Conservation (phyloP, 1,140 invertebrate genomes). For the Apocrypta bakeri region DNA sequence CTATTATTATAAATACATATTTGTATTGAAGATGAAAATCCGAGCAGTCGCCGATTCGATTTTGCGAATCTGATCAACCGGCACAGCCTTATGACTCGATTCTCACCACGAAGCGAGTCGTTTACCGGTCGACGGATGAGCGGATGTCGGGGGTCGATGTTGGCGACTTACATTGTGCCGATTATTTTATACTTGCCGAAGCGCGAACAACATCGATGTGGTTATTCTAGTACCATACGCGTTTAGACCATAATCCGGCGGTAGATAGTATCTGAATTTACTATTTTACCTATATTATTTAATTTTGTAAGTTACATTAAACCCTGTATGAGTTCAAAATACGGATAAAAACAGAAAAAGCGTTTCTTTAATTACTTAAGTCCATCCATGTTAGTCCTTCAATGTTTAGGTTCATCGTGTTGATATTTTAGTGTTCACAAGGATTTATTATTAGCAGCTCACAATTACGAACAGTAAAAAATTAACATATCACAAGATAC, state of each 20-base stretch:
- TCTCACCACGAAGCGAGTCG: constrained; percentile 41
- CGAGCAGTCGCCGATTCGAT: not conserved
- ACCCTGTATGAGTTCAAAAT: constrained; percentile 24
- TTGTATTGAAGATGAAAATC: constrained; percentile 2
- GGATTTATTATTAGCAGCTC: constrained; percentile 7
- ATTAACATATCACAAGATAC: not conserved
- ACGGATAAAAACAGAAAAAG: not conserved
- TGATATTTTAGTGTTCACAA: not conserved
- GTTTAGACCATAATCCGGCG: not conserved
- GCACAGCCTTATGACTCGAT: not conserved
- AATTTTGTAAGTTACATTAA: constrained; percentile 48
- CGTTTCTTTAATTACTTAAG: not conserved
- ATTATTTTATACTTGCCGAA: constrained; percentile 1
- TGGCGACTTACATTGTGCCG: constrained; percentile 8
- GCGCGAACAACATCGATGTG: not conserved
- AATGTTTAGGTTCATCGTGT: too few species aligned
- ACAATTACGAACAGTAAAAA: not conserved
- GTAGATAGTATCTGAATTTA: not conserved
- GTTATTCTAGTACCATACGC: not conserved
- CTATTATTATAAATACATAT: not conserved
- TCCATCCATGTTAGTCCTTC: not conserved
- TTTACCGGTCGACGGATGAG: constrained; percentile 11
- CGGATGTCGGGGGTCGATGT: not conserved
- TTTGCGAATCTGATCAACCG: not conserved
- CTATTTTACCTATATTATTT: constrained; percentile 41